Conservation (phyloP, 1,140 invertebrate species). For the Trachymyrmex septentrionalis region DNA sequence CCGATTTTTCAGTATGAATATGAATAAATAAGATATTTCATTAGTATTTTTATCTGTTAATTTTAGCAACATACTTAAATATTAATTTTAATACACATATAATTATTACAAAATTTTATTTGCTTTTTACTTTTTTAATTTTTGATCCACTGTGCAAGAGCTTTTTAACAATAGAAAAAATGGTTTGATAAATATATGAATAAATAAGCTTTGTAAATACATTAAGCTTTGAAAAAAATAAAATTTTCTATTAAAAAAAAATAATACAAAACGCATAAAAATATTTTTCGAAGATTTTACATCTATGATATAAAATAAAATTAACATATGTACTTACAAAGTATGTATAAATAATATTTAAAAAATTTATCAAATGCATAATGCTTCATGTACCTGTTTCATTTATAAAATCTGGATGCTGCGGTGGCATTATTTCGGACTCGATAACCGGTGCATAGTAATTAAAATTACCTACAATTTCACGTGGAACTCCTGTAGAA, state of each 20-base stretch:
- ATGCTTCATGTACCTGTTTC: slow-evolving; percentile 80
- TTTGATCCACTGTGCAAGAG: neutral
- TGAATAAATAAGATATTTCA: slow-evolving; percentile 10
- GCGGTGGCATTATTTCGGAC: slow-evolving; percentile 75
- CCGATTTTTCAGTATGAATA: neutral
- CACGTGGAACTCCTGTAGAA: slow-evolving; percentile 82
- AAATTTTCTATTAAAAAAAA: neutral
- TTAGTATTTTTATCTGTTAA: neutral
- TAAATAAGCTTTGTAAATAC: neutral
- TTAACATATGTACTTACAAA: neutral
- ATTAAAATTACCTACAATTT: slow-evolving; percentile 81
- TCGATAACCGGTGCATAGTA: slow-evolving; percentile 83
- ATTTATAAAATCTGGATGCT: slow-evolving; percentile 83
- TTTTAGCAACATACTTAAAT: neutral
- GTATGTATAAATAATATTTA: neutral
- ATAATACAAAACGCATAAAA: neutral
- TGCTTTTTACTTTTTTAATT: neutral
- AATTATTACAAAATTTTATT: slow-evolving; percentile 7
- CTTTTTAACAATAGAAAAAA: neutral
- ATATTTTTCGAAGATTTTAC: neutral
- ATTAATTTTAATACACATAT: neutral
- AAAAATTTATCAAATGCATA: neutral
- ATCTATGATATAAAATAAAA: neutral
- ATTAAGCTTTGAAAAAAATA: slow-evolving; percentile 1
- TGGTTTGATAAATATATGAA: neutral